A percentile compares a stretch with the other conserved stretches of the same genome.
Evolutionary conservation across 1,140 invertebrate species (phyloP).

Genomic region (Diploscapter pachys): DNA sequence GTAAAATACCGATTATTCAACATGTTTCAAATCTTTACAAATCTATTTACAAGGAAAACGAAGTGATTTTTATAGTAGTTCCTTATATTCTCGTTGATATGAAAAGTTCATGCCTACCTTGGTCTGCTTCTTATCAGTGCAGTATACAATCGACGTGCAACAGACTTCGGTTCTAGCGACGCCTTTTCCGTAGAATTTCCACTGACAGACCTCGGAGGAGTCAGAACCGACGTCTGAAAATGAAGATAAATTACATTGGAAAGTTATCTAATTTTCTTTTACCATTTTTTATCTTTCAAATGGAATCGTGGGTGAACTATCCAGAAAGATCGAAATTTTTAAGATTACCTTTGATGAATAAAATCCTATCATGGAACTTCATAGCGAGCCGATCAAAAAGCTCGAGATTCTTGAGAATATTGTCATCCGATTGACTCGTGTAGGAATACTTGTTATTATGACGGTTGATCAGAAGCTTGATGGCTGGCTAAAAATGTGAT

Average conservation of each 20-base stretch:
- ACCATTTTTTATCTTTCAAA: not conserved
- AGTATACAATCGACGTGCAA: constrained; percentile 94
- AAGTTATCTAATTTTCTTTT: not conserved
- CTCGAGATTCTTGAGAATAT: constrained; percentile 90
- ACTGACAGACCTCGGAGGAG: constrained; percentile 96
- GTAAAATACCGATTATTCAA: too few species aligned
- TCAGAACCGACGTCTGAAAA: constrained; percentile 63
- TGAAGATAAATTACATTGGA: constrained; percentile 6
- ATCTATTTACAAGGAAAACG: too few species aligned
- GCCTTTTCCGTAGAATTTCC: constrained; percentile 96
- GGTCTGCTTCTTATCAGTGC: constrained; percentile 93
- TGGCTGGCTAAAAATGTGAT: constrained; percentile 73
- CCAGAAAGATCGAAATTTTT: too few species aligned
- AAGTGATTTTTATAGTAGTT: too few species aligned
- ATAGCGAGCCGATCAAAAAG: constrained; percentile 94
- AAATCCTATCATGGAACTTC: constrained; percentile 85
- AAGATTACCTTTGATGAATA: constrained; percentile 85
- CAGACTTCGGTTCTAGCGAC: constrained; percentile 83
- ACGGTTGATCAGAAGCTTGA: constrained; percentile 92
- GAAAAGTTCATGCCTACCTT: constrained; percentile 59
- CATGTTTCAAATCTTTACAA: too few species aligned
- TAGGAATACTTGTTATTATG: constrained; percentile 99
- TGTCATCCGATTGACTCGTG: constrained; percentile 93
- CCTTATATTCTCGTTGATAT: too few species aligned
- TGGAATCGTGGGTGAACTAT: not conserved